Conservation (phyloP, 2,888 invertebrate genomes). For the Seladonia tumulorum region DNA sequence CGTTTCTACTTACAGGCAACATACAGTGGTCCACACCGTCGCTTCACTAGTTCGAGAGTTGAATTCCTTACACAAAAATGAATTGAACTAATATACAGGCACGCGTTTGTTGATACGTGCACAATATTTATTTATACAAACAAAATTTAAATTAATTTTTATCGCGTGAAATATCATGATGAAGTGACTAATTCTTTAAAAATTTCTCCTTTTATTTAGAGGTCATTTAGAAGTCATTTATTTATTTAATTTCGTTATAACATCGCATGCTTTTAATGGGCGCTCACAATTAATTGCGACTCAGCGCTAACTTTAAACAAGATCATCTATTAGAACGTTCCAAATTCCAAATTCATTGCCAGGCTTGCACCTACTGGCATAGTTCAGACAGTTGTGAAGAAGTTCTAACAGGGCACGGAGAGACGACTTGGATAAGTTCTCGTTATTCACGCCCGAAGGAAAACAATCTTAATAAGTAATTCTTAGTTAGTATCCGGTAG, state of each 20-base stretch:
- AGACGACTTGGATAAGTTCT: background rate
- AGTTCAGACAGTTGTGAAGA: background rate
- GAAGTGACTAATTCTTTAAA: too few species aligned
- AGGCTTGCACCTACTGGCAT: background rate
- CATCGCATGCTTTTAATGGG: background rate
- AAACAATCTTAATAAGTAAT: conserved; percentile 23
- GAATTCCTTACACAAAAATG: too few species aligned
- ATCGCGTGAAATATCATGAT: too few species aligned
- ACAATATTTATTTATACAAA: too few species aligned
- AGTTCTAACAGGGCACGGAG: background rate
- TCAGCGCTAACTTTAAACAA: background rate
- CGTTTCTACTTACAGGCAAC: background rate
- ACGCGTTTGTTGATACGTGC: too few species aligned
- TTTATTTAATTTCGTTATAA: background rate
- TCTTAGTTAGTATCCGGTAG: conserved; percentile 6
- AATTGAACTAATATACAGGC: too few species aligned
- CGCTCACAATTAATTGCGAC: background rate
- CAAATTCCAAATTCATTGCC: background rate
- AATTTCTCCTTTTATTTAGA: too few species aligned
- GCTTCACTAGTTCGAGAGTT: too few species aligned
- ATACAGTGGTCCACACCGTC: too few species aligned
- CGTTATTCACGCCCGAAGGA: background rate
- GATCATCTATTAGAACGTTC: background rate
- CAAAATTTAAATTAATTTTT: too few species aligned
- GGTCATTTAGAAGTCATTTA: background rate